Conservation (phyloP, 2,888 invertebrate species). For the Drosophila koepferae region DNA sequence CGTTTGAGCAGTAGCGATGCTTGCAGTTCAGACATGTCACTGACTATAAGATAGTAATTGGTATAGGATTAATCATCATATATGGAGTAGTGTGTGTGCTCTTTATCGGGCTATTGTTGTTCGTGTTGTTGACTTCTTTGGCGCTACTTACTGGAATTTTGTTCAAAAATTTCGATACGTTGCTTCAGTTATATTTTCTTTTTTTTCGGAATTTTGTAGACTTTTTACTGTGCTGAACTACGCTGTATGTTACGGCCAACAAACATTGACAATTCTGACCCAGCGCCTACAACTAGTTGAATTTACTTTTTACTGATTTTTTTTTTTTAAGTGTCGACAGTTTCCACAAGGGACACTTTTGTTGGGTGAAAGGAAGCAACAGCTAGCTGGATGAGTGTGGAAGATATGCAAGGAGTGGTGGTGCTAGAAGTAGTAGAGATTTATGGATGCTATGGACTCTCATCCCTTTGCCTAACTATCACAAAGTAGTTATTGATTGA, state of each 20-base stretch:
- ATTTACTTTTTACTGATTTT: neutral
- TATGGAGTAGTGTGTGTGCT: neutral
- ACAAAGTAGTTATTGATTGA: too few relatives aligned
- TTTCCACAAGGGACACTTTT: slow-evolving; percentile 19
- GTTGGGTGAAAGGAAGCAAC: neutral
- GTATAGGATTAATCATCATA: neutral
- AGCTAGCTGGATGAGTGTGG: too few relatives aligned
- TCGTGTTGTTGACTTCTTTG: slow-evolving; percentile 8
- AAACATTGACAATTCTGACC: slow-evolving; percentile 44
- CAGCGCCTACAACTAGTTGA: slow-evolving; percentile 10
- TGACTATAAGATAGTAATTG: slow-evolving; percentile 5
- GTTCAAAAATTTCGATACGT: slow-evolving; percentile 43
- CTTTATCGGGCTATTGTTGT: neutral
- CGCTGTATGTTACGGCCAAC: slow-evolving; percentile 56
- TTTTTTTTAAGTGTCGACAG: slow-evolving; percentile 13
- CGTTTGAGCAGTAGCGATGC: slow-evolving; percentile 96
- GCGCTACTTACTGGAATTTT: slow-evolving; percentile 65
- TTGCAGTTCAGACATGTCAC: slow-evolving; percentile 95
- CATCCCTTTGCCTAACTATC: too few relatives aligned
- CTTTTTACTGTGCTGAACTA: slow-evolving; percentile 54
- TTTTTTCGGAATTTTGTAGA: slow-evolving; percentile 51
- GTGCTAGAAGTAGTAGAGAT: too few relatives aligned
- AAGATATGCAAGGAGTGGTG: neutral
- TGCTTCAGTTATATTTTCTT: slow-evolving; percentile 13
- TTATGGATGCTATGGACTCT: too few relatives aligned